A percentile compares a stretch with the other conserved stretches of the same genome.
Evolutionary conservation across 2,113 vertebrate species (phyloP).

Genomic region (Anthoscopus minutus): DNA sequence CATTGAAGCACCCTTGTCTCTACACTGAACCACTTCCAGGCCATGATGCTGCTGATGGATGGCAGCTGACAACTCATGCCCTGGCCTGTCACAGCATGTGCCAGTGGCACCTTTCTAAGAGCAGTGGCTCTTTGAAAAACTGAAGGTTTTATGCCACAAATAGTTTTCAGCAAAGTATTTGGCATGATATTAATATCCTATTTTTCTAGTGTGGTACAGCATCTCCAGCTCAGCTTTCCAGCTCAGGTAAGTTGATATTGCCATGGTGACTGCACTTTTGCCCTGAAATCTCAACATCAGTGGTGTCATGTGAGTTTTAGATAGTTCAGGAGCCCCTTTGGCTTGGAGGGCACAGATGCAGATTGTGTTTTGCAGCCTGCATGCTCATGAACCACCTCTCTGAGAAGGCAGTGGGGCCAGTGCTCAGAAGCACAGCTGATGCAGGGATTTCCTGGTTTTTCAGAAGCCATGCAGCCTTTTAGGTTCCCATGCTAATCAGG

Average conservation of each 20-base stretch:
- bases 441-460: not conserved
- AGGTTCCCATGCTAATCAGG: not conserved
- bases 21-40: not conserved
- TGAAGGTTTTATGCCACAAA: not conserved
- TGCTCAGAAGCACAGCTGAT: accelerated
- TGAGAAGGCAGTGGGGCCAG: not conserved
- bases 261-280: not conserved
- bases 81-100: accelerated
- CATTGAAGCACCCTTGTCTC: not conserved
- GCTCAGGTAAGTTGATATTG: not conserved
- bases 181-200: not conserved
- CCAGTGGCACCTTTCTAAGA: not conserved
- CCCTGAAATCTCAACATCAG: not conserved
- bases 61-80: not conserved
- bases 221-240: not conserved
- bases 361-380: not conserved
- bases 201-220: not conserved
- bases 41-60: not conserved
- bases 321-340: not conserved
- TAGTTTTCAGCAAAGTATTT: not conserved
- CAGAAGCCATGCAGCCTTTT: accelerated
- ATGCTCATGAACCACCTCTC: not conserved
- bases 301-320: not conserved
- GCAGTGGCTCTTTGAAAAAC: not conserved
- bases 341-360: not conserved